Percentiles rank a stretch among this genome's conserved stretches.
Conservation (phyloP, 2,888 invertebrate species). For the Danaus chrysippus region DNA sequence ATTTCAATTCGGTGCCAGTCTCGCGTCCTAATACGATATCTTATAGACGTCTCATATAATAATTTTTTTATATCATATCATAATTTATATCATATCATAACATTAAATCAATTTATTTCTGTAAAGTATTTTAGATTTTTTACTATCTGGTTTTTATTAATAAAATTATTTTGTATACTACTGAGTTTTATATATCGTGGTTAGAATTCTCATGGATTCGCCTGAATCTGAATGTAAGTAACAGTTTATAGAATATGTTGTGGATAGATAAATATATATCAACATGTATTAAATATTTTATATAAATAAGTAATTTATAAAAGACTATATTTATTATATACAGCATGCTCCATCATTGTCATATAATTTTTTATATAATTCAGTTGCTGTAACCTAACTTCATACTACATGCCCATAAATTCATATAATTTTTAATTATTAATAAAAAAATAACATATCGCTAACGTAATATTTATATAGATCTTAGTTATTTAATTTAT, state of each 20-base stretch:
- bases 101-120: neutral
- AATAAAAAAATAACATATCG: no score
- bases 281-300: no score
- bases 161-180: slow-evolving; percentile 14
- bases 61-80: neutral
- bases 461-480: no score
- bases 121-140: neutral
- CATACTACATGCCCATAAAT: no score
- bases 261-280: neutral
- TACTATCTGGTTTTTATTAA: slow-evolving; percentile 1
- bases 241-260: slow-evolving; percentile 13
- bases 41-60: neutral
- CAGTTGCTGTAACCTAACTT: no score
- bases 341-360: no score
- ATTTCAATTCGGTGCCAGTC: slow-evolving; percentile 60
- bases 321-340: no score
- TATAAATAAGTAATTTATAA: no score
- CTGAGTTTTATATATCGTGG: slow-evolving; percentile 18
- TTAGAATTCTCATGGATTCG: slow-evolving; percentile 32
- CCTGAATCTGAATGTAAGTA: slow-evolving; percentile 34
- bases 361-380: no score
- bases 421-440: no score
- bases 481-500: no score
- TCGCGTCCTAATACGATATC: slow-evolving; percentile 39
- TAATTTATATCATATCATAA: slow-evolving; percentile 1